Conservation (phyloP, 2,797 vertebrate species). For the Manis crassicaudata region DNA sequence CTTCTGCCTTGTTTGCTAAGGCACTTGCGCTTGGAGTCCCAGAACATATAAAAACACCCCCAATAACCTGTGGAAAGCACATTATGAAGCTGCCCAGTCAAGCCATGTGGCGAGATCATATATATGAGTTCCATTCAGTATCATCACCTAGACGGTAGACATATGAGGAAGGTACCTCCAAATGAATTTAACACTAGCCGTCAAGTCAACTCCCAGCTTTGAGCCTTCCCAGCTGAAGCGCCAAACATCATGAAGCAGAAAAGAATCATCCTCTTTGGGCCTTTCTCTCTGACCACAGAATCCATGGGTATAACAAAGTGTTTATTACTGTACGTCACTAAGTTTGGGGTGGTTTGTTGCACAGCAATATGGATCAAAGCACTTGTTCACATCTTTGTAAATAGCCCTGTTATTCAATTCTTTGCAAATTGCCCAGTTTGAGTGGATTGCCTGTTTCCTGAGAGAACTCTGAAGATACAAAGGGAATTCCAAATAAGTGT, state of each 20-base stretch:
- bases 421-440: not conserved
- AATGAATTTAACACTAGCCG: not conserved
- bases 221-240: not conserved
- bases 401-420: not conserved
- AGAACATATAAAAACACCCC: not conserved
- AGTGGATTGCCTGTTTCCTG: not conserved
- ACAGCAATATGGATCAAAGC: not conserved
- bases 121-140: rapidly evolving
- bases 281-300: not conserved
- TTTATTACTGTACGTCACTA: not conserved
- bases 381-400: not conserved
- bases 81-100: not conserved
- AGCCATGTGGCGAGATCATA: not conserved
- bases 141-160: not conserved
- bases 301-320: not conserved
- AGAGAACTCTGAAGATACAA: not conserved
- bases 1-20: not conserved
- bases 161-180: not conserved
- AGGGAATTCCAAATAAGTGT: not conserved
- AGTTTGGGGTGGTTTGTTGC: not conserved
- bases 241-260: not conserved
- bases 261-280: not conserved
- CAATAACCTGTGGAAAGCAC: not conserved
- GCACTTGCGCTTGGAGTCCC: not conserved
- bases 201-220: not conserved